Evolutionary conservation across 2,888 invertebrate species (phyloP).

Genomic region (Synergus itoensis): DNA sequence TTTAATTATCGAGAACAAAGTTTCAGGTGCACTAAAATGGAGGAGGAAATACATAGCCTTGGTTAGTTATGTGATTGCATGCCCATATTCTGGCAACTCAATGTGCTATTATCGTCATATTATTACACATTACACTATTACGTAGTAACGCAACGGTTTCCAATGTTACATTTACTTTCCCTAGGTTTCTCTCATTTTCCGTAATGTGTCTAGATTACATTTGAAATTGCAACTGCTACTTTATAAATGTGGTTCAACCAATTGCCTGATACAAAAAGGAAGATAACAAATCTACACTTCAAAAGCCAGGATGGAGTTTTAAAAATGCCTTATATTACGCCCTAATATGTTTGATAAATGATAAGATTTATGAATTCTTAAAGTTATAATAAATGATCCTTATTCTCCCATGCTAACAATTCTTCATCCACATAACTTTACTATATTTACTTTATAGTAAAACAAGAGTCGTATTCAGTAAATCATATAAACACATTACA

Average conservation of each 20-base stretch:
- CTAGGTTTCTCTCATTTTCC: constrained; percentile 76
- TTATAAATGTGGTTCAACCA: constrained; percentile 45
- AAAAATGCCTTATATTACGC: neutral
- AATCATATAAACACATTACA: neutral
- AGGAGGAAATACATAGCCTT: constrained; percentile 42
- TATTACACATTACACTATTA: constrained; percentile 52
- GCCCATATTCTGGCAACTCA: constrained; percentile 51
- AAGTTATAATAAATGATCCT: neutral
- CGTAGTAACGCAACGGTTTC: constrained; percentile 51
- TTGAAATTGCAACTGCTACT: constrained; percentile 71
- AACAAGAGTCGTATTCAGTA: neutral
- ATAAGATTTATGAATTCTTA: neutral
- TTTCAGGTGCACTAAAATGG: neutral
- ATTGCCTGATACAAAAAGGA: neutral
- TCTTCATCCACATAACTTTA: neutral
- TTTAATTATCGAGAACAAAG: constrained; percentile 14
- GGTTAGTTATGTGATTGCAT: constrained; percentile 48
- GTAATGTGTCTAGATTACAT: constrained; percentile 71
- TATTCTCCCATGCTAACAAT: neutral
- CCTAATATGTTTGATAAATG: neutral
- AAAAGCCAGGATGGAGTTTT: neutral
- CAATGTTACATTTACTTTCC: constrained; percentile 67
- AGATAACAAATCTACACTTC: neutral
- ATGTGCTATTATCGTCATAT: constrained; percentile 49
- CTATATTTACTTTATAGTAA: neutral